Percentiles rank a stretch among this genome's conserved stretches.
Evolutionary conservation across 1,140 invertebrate species (phyloP).

Genomic region (Leptinotarsa undecemlineata): DNA sequence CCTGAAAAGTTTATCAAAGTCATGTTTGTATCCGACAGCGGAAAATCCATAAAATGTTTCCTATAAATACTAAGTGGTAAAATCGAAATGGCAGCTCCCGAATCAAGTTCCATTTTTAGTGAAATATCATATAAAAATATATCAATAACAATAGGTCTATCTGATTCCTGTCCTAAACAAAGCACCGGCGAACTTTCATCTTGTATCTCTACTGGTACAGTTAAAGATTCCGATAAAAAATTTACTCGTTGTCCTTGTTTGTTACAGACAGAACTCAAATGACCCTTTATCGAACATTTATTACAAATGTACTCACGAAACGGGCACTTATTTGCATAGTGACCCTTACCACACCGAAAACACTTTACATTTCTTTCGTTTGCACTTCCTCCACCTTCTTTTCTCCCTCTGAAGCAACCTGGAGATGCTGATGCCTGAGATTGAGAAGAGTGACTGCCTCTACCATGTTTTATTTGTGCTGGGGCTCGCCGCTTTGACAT

Average conservation of each 20-base stretch:
- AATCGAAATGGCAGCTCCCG: not conserved
- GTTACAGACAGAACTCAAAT: constrained; percentile 5
- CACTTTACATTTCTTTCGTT: not conserved
- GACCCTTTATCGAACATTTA: constrained; percentile 5
- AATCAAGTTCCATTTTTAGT: not conserved
- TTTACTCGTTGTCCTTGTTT: not conserved
- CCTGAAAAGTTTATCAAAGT: constrained; percentile 5
- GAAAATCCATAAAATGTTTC: not conserved
- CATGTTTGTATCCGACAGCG: constrained; percentile 1
- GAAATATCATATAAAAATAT: not conserved
- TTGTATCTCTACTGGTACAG: not conserved
- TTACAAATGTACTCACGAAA: constrained; percentile 5
- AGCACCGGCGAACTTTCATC: not conserved
- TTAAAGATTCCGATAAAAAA: not conserved
- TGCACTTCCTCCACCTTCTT: not conserved
- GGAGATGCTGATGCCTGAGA: no score
- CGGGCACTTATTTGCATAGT: not conserved
- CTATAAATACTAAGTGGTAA: not conserved
- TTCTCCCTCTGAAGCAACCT: no score
- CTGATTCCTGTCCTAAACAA: constrained; percentile 5
- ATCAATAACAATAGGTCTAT: constrained; percentile 6
- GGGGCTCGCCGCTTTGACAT: constrained; percentile 3
- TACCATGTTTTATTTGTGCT: not conserved
- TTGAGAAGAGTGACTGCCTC: no score
- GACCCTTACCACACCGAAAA: constrained; percentile 1